Base-by-base conservation (phyloP, 64 coral and sea anemone genomes). In the Stylophora pistillata region DNA sequence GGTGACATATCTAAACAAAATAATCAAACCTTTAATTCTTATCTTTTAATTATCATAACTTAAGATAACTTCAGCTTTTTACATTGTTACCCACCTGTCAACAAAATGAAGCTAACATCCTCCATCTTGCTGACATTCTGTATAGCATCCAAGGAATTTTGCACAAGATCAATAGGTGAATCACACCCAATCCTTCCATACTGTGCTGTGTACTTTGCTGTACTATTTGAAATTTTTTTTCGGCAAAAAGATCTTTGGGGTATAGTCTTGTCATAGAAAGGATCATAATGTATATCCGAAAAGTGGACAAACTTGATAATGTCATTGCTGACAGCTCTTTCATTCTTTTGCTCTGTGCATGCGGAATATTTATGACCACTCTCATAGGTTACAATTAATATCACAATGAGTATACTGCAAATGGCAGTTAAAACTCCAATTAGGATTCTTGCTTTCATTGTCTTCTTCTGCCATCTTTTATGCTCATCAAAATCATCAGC, bases 181-280 rank as follows among this genome's bases (percentile, higher is more conserved):
- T 99, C 97, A 91, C 97, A 99, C 10, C 88, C 71, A 53, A 95
- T 64, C 13, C 97, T 87, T 55, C 97, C 97, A 88, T 90, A 95
- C 30, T 72, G 71, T 64, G 93, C 97, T 41, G 53, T 29, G 41
- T 93, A 99, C 27, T 56, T 88, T 32, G 93, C 90, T 20, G 75
- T 89, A 21, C 58, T 33, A 62, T 26, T 94, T 64, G 71, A 30
- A 26, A 82, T 78, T 18, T 79, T 69, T 20, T 54, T 74, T 68
- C 90, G 81, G 53, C 79, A 96, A 30, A 74, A 72, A 37, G 66
- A 73, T 13, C 27, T 62, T 74, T 65, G 54, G 5, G 73, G 16
- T 6, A 79, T 77, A 55, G 27, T 61, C 74, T 85, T 72, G 79
- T 96, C 69, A 87, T 87, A 93, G 77, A 81, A 93, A 53, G 71